These are phyloP conservation scores for Porphyrio hochstetteri DNA, from an alignment of 2,113 vertebrate species.

Conservation along the genomic window DNA sequence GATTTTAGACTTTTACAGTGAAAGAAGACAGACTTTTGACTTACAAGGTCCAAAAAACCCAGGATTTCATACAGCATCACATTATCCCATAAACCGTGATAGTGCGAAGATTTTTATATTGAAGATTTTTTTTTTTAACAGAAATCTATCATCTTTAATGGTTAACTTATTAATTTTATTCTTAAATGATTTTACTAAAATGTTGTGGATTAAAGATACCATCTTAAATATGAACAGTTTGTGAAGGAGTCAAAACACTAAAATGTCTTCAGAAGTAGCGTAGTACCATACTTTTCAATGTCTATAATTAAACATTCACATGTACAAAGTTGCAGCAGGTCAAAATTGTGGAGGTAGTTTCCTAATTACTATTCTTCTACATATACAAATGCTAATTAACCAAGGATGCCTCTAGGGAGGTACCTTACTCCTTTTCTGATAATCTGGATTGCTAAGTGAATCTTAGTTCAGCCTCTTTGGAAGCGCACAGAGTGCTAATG, in stretches of 20 bases:
- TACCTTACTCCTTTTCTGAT: background rate
- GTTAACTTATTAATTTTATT: background rate
- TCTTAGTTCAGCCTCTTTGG: background rate
- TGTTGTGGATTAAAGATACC: background rate
- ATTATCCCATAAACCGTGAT: background rate
- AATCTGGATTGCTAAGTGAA: background rate
- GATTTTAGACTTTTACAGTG: background rate
- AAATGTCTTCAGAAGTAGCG: background rate
- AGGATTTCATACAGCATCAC: too few species aligned
- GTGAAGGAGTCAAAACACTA: background rate
- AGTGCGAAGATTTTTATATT: accelerated
- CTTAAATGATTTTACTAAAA: background rate
- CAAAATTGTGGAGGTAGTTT: background rate
- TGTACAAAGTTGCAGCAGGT: background rate
- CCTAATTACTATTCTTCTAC: background rate
- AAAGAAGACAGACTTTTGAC: background rate
- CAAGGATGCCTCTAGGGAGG: background rate
- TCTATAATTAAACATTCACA: background rate
- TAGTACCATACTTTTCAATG: background rate
- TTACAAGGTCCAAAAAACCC: background rate
- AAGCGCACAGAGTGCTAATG: background rate
- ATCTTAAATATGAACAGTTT: background rate
- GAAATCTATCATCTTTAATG: background rate
- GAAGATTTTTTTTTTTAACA: background rate
- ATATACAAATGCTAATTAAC: background rate